Evolutionary conservation across 2,888 invertebrate genomes (phyloP).

Genomic region (Seira sanloemensis): DNA sequence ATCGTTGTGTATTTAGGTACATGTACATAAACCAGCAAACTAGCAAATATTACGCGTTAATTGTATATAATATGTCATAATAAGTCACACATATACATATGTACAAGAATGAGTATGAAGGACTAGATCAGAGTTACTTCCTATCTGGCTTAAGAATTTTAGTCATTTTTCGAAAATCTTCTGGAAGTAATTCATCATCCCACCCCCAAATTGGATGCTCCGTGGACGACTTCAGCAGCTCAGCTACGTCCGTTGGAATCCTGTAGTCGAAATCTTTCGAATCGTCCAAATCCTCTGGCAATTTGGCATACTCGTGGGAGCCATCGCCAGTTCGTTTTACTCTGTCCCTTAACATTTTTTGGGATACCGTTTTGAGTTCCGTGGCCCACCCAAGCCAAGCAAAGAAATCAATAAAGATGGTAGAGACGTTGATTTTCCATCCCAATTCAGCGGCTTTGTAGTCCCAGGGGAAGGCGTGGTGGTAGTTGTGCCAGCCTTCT

Average conservation of each 20-base stretch:
- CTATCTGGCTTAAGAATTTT: constrained; percentile 21
- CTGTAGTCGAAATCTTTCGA: constrained; percentile 35
- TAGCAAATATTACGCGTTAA: no score
- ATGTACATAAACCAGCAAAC: no score
- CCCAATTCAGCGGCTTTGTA: constrained; percentile 91
- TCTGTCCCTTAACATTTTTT: neutral
- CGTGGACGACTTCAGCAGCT: constrained; percentile 32
- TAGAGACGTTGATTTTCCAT: neutral
- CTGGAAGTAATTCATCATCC: constrained; percentile 59
- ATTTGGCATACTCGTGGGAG: no score
- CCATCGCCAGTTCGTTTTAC: neutral
- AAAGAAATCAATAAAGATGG: neutral
- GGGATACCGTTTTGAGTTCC: neutral
- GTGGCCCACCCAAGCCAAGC: neutral
- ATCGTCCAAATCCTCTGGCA: no score
- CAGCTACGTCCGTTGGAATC: constrained; percentile 4
- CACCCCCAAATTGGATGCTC: constrained; percentile 59
- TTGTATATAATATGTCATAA: no score
- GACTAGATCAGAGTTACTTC: no score
- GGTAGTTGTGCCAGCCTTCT: constrained; percentile 96
- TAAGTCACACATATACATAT: no score
- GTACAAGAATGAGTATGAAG: no score
- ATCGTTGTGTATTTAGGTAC: no score
- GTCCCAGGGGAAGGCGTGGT: constrained; percentile 95
- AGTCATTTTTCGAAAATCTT: constrained; percentile 45